Evolutionary conservation across 2,113 vertebrate genomes (phyloP).

Genomic region (Carassius gibelio): DNA sequence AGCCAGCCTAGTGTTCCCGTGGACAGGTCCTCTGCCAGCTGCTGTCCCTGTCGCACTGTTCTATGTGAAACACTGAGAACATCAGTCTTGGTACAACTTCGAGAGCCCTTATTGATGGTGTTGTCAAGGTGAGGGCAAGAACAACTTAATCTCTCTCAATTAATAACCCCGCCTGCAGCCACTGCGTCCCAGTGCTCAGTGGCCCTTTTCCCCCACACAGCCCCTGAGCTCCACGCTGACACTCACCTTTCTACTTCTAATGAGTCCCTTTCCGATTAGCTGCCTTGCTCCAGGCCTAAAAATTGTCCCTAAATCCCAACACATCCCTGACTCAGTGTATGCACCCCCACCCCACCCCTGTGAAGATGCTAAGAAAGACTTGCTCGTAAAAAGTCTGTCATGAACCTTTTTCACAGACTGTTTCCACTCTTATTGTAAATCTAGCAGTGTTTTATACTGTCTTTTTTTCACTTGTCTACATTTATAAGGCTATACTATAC

Average conservation of each 20-base stretch:
- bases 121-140: conserved; percentile 53
- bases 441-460: neutral
- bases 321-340: neutral
- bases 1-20: conserved; percentile 15
- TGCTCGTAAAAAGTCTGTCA: neutral
- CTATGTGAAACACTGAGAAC: conserved; percentile 47
- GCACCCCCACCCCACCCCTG: neutral
- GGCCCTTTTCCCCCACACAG: conserved; percentile 25
- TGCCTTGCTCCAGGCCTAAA: neutral
- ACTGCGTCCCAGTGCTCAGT: conserved; percentile 23
- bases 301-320: conserved; percentile 3
- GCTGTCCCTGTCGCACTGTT: conserved; percentile 33
- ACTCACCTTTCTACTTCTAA: conserved; percentile 51
- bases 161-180: conserved; percentile 51
- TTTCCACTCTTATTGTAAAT: neutral
- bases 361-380: neutral
- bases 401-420: neutral
- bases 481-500: too few relatives aligned
- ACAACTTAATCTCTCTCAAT: conserved; percentile 65
- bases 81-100: conserved; percentile 44
- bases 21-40: conserved; percentile 33
- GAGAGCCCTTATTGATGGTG: conserved; percentile 57
- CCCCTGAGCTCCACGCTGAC: conserved; percentile 13
- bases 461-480: neutral
- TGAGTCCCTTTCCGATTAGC: conserved; percentile 48